Base-by-base conservation (phyloP, 1,140 invertebrate genomes). In the Heliconius hermathena region DNA sequence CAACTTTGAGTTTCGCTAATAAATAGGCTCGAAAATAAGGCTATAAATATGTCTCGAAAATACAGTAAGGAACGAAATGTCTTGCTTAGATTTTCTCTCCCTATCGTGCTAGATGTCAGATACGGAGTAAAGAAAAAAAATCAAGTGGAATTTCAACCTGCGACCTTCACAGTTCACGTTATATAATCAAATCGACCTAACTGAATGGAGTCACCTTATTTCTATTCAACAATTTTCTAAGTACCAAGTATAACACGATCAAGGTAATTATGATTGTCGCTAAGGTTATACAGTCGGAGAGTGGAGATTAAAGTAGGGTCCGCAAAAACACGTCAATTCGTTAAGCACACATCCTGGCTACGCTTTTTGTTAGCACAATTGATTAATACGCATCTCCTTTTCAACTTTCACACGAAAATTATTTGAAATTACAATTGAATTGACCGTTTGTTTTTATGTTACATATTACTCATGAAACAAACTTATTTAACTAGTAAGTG, bases 201-300 rank as follows among this genome's bases (percentile, higher is more conserved):
- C 60, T 66, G 26, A 66, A 29, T 66, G 9, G 11, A n/a, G 60
- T 66, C 60, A 29, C 22, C 29, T 66, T 66, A 66, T 66, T 57
- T 57, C n/a, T 66, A 66, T 66, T 66, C 60, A 66, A 66, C 22
- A 29, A 66, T 66, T 66, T 66, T 66, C 22, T 66, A 18, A 78
- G 71, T 80, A 76, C 41, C 66, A 9, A 41, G 78, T 73, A 74
- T 76, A 66, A 66, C 26, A 80, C 75, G 74, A 80, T 80, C 79
- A 80, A 80, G 79, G 79, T 80, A 54, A 49, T 79, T 74, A 74
- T 74, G 77, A 74, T 79, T 79, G 74, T 77, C 79, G 74, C 74
- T 80, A 79, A 79, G 78, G 78, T 80, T 76, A 74, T 76, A 73
- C 76, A 77, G 71, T 80, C 52, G 71, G 74, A 76, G 79, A 80